Percentiles rank a stretch among this genome's conserved stretches.
Conservation (phyloP, 2,888 invertebrate species). For the Eristalis arbustorum region DNA sequence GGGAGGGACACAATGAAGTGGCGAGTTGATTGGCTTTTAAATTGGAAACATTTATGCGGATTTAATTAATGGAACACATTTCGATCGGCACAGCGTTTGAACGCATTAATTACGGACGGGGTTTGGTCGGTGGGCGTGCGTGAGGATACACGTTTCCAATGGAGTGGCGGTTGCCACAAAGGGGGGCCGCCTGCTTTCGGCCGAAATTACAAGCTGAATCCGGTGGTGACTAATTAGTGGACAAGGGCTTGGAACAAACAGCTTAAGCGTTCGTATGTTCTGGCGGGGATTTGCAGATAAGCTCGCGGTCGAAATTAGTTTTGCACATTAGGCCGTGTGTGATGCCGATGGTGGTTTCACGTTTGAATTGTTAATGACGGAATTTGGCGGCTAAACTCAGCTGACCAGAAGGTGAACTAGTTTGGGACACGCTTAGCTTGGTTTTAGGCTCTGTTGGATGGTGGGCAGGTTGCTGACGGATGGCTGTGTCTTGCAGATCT, state of each 20-base stretch:
- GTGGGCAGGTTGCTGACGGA: too few relatives aligned
- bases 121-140: neutral
- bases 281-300: neutral
- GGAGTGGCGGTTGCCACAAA: neutral
- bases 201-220: neutral
- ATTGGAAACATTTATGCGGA: slow-evolving; percentile 44
- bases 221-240: slow-evolving; percentile 3
- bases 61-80: slow-evolving; percentile 42
- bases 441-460: too few relatives aligned
- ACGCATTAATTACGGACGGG: slow-evolving; percentile 27
- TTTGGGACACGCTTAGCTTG: too few relatives aligned
- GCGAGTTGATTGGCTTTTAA: slow-evolving; percentile 29
- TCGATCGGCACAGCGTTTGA: slow-evolving; percentile 29
- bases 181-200: neutral
- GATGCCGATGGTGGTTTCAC: too few relatives aligned
- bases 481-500: too few relatives aligned
- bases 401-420: too few relatives aligned
- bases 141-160: neutral
- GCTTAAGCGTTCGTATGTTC: neutral
- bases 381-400: too few relatives aligned
- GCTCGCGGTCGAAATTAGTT: neutral
- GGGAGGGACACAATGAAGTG: slow-evolving; percentile 22
- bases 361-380: neutral
- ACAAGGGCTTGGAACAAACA: neutral
- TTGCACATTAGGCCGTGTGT: neutral